phyloP scores from a whole-genome alignment of 2,113 vertebrate genomes.

The Scalopus aquaticus region DNA sequence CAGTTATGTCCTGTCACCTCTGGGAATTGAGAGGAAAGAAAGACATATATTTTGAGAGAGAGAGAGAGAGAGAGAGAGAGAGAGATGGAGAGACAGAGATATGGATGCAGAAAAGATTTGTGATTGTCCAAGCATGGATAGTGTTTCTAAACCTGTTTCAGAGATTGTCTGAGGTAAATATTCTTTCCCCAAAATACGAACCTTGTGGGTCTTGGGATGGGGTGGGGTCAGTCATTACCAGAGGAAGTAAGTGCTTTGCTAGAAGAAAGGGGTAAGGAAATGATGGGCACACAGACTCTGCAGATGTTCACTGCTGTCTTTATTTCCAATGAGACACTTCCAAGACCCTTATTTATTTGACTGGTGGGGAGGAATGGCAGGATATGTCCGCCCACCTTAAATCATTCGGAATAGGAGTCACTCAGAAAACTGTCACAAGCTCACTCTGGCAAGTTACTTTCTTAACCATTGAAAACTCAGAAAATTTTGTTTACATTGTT shows the following conservation, averaged over 20 bases:
- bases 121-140: not conserved
- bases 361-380: not conserved
- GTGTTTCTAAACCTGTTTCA: not conserved
- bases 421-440: not conserved
- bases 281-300: not conserved
- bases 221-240: not conserved
- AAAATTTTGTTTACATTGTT: constrained; percentile 36
- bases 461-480: not conserved
- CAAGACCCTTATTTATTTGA: not conserved
- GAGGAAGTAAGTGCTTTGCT: not conserved
- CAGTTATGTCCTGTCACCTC: not conserved
- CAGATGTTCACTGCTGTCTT: not conserved
- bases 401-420: not conserved
- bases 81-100: not conserved
- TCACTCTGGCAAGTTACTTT: not conserved
- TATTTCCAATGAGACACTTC: not conserved
- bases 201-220: not conserved
- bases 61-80: not conserved
- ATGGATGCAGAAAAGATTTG: not conserved
- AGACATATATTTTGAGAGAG: not conserved
- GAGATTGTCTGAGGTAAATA: accelerated
- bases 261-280: not conserved
- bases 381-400: not conserved
- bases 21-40: not conserved
- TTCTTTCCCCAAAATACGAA: not conserved